These are phyloP conservation scores for Orthosia gracilis DNA, from an alignment of 2,888 invertebrate species.

Conservation along the genomic window DNA sequence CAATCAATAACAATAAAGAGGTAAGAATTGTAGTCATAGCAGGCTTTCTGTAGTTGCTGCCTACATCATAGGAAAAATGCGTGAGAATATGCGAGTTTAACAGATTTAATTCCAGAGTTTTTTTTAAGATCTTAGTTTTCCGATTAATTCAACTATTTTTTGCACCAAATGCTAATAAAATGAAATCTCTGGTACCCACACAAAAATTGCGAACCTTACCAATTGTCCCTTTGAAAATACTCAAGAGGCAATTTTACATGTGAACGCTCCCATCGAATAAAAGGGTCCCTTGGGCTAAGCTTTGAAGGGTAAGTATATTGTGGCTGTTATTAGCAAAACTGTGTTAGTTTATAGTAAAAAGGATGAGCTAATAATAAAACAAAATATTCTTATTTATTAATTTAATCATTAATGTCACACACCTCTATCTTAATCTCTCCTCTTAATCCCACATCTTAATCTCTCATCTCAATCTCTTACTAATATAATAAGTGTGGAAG, in stretches of 20 bases:
- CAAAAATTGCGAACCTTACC: conserved; percentile 6
- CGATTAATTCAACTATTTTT: not conserved
- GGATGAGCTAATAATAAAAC: not conserved
- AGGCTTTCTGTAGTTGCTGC: too few relatives aligned
- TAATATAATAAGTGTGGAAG: too few relatives aligned
- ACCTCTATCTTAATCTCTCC: too few relatives aligned
- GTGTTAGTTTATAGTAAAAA: not conserved
- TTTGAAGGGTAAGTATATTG: not conserved
- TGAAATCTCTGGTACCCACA: not conserved
- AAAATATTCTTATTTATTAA: not conserved
- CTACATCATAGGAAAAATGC: too few relatives aligned
- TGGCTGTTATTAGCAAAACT: not conserved
- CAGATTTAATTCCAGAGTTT: too few relatives aligned
- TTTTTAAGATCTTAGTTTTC: too few relatives aligned
- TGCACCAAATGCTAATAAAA: not conserved
- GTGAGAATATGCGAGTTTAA: too few relatives aligned
- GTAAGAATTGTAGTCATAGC: too few relatives aligned
- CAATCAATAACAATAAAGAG: too few relatives aligned
- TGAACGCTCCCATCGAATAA: conserved; percentile 11
- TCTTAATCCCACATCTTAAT: too few relatives aligned
- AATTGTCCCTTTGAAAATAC: conserved; percentile 25
- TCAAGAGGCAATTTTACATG: conserved; percentile 33
- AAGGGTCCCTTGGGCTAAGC: not conserved
- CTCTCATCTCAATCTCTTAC: too few relatives aligned
- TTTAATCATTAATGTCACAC: too few relatives aligned